These are phyloP conservation scores for Cetoscarus ocellatus DNA, from an alignment of 2,797 vertebrate species.

Conservation along the genomic window DNA sequence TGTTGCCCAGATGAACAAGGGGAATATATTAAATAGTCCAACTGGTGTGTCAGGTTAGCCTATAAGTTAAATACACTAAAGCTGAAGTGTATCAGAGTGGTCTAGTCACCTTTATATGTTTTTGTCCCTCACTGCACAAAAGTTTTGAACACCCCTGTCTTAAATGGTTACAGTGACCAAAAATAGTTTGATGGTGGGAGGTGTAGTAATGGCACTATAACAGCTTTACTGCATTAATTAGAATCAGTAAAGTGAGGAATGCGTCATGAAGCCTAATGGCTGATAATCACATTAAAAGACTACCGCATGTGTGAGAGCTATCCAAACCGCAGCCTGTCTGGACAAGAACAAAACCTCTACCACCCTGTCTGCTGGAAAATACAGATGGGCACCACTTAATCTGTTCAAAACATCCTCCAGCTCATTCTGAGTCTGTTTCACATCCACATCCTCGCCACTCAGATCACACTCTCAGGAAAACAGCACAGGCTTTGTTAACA, in stretches of 20 bases:
- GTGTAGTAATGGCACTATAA: slow-evolving; percentile 18
- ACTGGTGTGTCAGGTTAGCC: no score
- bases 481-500: slow-evolving; percentile 28
- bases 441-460: slow-evolving; percentile 57
- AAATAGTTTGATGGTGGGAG: slow-evolving; percentile 9
- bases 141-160: no score
- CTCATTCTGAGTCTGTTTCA: slow-evolving; percentile 46
- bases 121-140: no score
- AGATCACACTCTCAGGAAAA: slow-evolving; percentile 58
- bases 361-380: slow-evolving; percentile 27
- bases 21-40: no score
- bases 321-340: slow-evolving; percentile 44
- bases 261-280: slow-evolving; percentile 44
- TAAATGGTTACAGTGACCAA: background rate
- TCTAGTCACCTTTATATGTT: no score
- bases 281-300: slow-evolving; percentile 42
- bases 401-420: slow-evolving; percentile 61
- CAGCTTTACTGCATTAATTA: slow-evolving; percentile 47
- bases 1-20: no score
- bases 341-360: slow-evolving; percentile 18
- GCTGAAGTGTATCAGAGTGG: no score
- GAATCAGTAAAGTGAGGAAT: slow-evolving; percentile 18
- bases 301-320: slow-evolving; percentile 6
- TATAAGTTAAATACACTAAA: no score
- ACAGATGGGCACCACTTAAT: slow-evolving; percentile 34